Percentiles rank a stretch among this genome's conserved stretches.
phyloP scores from a whole-genome alignment of 2,888 invertebrate genomes.

The Chymomyza procnemis region DNA sequence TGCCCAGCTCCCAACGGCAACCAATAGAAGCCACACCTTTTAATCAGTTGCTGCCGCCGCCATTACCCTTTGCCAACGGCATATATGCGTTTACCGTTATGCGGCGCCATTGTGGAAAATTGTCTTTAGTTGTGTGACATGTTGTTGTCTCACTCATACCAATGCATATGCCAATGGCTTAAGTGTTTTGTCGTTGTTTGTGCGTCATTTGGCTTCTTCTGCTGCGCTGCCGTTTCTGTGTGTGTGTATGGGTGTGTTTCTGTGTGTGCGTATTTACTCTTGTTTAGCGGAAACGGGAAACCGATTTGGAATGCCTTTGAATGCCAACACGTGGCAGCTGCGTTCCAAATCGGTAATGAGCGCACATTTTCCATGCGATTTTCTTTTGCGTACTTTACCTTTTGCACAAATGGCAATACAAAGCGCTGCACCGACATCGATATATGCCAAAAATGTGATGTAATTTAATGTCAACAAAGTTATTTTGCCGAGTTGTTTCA shows the following conservation, averaged over 20 bases:
- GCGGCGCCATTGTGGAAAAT: constrained; percentile 34
- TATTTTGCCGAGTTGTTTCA: neutral
- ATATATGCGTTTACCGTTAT: neutral
- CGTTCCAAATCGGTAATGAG: constrained; percentile 36
- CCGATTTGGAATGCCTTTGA: constrained; percentile 13
- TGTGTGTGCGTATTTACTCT: neutral
- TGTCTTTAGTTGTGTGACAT: constrained; percentile 18
- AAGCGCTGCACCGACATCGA: neutral
- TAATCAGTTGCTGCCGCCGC: constrained; percentile 7
- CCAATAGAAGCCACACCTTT: constrained; percentile 27
- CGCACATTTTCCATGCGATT: constrained; percentile 28
- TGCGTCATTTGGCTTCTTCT: constrained; percentile 19
- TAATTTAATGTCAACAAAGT: neutral
- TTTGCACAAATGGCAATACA: neutral
- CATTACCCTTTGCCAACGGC: neutral
- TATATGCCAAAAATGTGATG: neutral
- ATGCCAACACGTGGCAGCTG: constrained; percentile 22
- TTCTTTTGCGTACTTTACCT: neutral
- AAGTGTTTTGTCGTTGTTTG: neutral
- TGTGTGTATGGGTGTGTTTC: neutral
- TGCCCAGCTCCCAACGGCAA: too few species aligned
- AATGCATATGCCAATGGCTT: constrained; percentile 8
- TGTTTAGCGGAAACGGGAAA: neutral
- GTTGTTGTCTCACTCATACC: constrained; percentile 6
- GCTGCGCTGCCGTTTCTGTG: constrained; percentile 7